These are phyloP conservation scores for Orchesellides sinensis DNA, from an alignment of 2,888 invertebrate species.

Conservation along the genomic window DNA sequence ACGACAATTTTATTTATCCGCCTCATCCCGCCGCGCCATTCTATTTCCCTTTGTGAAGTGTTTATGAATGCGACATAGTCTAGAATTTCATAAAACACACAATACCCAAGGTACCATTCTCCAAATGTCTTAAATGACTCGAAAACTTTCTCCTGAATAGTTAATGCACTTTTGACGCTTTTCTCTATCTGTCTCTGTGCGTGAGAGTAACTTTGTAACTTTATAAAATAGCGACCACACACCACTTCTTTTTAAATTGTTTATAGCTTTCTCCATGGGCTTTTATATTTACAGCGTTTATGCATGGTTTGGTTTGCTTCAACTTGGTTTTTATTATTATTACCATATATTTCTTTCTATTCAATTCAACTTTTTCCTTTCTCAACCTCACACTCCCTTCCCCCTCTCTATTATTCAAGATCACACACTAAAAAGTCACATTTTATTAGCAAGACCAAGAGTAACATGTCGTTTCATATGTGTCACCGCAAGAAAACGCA, in stretches of 20 bases:
- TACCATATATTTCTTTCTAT: not conserved
- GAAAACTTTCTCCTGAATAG: conserved; percentile 40
- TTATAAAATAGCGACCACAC: not conserved
- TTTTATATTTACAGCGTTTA: conserved; percentile 2
- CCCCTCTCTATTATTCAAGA: not conserved
- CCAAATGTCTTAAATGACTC: conserved; percentile 23
- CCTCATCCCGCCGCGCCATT: not conserved
- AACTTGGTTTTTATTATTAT: not conserved
- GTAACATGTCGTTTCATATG: not conserved
- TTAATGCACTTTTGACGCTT: conserved; percentile 22
- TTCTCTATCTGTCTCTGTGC: not conserved
- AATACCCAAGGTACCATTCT: conserved; percentile 6
- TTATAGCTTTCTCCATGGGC: not conserved
- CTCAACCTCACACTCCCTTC: not conserved
- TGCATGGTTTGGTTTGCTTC: not conserved
- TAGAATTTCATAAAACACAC: not conserved
- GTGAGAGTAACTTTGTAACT: not conserved
- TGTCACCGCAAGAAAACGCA: not conserved
- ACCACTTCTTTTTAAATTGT: not conserved
- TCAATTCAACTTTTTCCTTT: not conserved
- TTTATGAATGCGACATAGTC: not conserved
- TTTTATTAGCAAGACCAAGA: not conserved
- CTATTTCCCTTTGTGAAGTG: not conserved
- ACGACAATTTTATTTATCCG: not conserved
- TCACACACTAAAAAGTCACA: not conserved